Percentiles rank a stretch among this genome's conserved stretches.
Evolutionary conservation across 2,113 vertebrate species (phyloP).

Genomic region (Alligator mississippiensis): DNA sequence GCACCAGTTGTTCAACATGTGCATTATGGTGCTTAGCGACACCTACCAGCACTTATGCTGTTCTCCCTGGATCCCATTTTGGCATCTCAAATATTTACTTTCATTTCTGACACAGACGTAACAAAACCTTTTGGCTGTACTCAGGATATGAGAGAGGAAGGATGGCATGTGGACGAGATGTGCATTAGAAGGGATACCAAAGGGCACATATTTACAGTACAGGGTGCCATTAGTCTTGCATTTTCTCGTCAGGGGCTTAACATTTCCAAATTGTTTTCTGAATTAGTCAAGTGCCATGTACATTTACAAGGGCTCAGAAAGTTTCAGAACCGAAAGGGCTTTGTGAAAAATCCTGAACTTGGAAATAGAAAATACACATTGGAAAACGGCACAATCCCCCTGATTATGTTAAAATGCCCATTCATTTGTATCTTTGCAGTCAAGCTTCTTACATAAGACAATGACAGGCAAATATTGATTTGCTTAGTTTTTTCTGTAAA

Average conservation of each 20-base stretch:
- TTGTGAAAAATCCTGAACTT: not conserved
- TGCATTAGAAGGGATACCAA: not conserved
- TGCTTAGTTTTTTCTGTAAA: not conserved
- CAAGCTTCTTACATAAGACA: not conserved
- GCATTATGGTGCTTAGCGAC: not conserved
- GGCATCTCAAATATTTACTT: not conserved
- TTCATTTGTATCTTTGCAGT: not conserved
- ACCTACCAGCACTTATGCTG: not conserved
- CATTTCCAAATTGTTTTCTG: not conserved
- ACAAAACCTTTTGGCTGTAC: not conserved
- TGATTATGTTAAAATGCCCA: rapidly evolving
- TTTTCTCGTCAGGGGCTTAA: not conserved
- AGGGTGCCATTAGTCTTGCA: not conserved
- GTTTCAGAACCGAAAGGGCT: not conserved
- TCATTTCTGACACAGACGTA: not conserved
- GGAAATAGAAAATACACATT: not conserved
- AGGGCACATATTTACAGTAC: not conserved
- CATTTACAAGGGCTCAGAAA: not conserved
- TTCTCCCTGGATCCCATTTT: not conserved
- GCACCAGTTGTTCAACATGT: not conserved
- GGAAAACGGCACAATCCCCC: rapidly evolving
- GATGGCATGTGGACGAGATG: not conserved
- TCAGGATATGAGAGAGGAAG: not conserved
- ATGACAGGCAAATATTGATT: not conserved
- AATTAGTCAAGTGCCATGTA: rapidly evolving